Evolutionary conservation across 2,888 invertebrate species (phyloP), one percentile per base, ranked within the genome.

Genomic region (Euphydryas editha): DNA sequence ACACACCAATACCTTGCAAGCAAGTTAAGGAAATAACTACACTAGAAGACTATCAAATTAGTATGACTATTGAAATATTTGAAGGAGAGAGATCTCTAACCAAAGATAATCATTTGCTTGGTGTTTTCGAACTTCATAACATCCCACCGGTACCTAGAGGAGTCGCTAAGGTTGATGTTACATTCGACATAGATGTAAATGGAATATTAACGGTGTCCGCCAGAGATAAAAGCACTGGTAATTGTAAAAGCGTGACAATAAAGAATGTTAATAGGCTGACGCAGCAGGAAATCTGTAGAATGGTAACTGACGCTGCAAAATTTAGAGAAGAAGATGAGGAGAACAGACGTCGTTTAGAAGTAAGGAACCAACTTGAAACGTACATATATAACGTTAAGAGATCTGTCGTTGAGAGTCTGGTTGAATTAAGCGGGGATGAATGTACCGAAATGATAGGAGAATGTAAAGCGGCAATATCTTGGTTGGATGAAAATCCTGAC

Each of bases 131-230:
- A 30, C 64, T 90, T 0, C 78, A 79, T 15, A 81, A 85, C 0
- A 85, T 90, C 65, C 87, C 86, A 0, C 88, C 86, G 44, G 88
- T 83, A 0, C 88, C 88, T 0, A 77, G 87, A 65, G 90, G 88
- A 0, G 75, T 87, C 0, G 78, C 86, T 0, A 87, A 83, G 71
- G 80, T 90, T 8, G 85, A 88, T 36, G 75, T 90, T 0, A 87
- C 85, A n/a, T 90, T 90, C 61, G 80, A 81, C 1, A 69, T 89
- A 0, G 87, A 89, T 65, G 74, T 70, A 0, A 84, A 87, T 18
- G 86, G 90, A 0, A 85, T 87, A 49, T 66, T 90, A 0, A 84
- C 75, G n/a, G 90, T 89, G 0, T 76, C 77, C 17, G 89, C 88
- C 0, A 76, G 73, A 63, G 90, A 90, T 11, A 73, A 81, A 46